These are phyloP conservation scores for Leptinotarsa rubiginosa DNA, from an alignment of 2,888 invertebrate genomes.

Conservation along the genomic window DNA sequence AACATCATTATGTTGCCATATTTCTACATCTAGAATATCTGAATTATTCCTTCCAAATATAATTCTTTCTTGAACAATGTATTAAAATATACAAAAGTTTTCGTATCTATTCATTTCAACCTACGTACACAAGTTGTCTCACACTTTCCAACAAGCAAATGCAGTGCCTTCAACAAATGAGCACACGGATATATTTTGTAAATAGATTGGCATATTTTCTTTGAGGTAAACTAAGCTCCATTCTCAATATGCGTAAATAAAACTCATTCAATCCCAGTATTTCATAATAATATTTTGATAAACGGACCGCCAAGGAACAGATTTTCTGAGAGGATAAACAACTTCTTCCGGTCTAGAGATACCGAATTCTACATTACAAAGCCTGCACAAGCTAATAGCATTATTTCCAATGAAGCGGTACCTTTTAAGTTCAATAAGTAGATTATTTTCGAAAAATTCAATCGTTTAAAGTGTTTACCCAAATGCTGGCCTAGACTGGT, in stretches of 20 bases:
- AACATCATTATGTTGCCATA: no score
- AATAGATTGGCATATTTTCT: constrained; percentile 23
- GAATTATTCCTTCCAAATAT: no score
- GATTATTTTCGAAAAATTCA: constrained; percentile 40
- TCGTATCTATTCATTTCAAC: not conserved
- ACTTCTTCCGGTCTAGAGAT: constrained; percentile 50
- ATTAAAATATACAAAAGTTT: no score
- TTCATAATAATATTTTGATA: constrained; percentile 54
- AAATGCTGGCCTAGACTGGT: constrained; percentile 19
- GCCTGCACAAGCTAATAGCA: constrained; percentile 41
- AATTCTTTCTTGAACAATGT: no score
- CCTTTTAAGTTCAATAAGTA: constrained; percentile 41
- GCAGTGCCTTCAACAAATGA: constrained; percentile 28
- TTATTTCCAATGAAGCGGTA: constrained; percentile 42
- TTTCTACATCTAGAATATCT: no score
- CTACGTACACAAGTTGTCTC: not conserved
- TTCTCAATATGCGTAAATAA: constrained; percentile 43
- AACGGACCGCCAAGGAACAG: constrained; percentile 48
- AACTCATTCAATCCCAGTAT: constrained; percentile 45
- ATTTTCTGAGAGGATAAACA: constrained; percentile 49
- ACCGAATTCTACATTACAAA: constrained; percentile 42
- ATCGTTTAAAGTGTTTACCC: constrained; percentile 33
- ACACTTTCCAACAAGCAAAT: not conserved
- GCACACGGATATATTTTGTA: constrained; percentile 39
- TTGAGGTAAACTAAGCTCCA: constrained; percentile 30